Percentiles rank a stretch among this genome's conserved stretches.
phyloP scores from a whole-genome alignment of 2,888 invertebrate genomes.

The Diploptera punctata region DNA sequence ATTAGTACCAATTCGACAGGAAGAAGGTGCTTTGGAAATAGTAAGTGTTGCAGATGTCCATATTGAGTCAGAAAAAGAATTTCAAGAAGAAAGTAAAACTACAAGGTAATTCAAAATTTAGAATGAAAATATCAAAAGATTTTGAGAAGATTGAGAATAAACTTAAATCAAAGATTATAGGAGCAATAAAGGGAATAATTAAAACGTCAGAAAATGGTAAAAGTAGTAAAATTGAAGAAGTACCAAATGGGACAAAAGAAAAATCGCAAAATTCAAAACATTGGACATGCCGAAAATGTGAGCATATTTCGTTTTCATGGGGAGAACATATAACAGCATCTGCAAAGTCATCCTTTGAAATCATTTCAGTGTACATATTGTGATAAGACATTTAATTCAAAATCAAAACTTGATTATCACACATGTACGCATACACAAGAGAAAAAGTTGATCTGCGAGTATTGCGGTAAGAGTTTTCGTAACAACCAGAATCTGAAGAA shows the following conservation, averaged over 20 bases:
- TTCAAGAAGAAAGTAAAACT: background rate
- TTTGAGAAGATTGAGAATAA: background rate
- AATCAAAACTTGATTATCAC: background rate
- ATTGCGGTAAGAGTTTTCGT: constrained; percentile 21
- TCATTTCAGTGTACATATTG: background rate
- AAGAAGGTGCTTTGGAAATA: background rate
- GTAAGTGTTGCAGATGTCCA: background rate
- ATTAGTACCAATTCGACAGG: no score
- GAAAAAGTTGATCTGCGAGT: constrained; percentile 19
- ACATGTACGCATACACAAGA: constrained; percentile 7
- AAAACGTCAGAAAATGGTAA: background rate
- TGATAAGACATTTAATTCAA: background rate
- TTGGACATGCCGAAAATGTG: background rate
- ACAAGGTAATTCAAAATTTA: background rate
- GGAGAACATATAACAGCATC: background rate
- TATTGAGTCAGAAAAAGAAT: background rate
- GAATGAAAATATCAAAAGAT: background rate
- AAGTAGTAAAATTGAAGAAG: background rate
- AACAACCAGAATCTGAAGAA: constrained; percentile 16
- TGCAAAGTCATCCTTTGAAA: background rate
- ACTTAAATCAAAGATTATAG: background rate
- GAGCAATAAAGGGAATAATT: background rate
- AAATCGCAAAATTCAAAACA: background rate
- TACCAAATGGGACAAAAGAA: background rate
- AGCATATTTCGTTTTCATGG: background rate